Percentiles rank a stretch among this genome's conserved stretches.
Conservation (phyloP, 2,888 invertebrate species). For the Malachius bipustulatus region DNA sequence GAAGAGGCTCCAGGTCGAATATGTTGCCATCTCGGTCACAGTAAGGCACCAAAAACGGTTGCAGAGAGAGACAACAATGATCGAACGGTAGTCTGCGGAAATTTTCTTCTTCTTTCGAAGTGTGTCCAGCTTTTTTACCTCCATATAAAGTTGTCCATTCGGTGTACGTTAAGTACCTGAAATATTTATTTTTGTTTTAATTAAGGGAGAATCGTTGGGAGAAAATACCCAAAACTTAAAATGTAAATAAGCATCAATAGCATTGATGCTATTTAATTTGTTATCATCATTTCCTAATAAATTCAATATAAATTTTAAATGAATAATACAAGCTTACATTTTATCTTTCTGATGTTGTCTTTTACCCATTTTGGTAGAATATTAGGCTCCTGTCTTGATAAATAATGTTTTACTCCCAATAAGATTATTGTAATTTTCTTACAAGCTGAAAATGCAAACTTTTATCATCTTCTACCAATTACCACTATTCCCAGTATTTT, state of each 20-base stretch:
- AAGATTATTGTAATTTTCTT: too few species aligned
- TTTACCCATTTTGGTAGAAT: slow-evolving; percentile 91
- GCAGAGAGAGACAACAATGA: slow-evolving; percentile 83
- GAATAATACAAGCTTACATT: too few species aligned
- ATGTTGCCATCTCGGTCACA: slow-evolving; percentile 84
- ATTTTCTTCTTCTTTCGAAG: slow-evolving; percentile 61
- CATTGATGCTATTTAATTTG: too few species aligned
- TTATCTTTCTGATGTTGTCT: slow-evolving; percentile 90
- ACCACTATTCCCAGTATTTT: too few species aligned
- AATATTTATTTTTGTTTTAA: slow-evolving; percentile 13
- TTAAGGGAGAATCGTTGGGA: too few species aligned
- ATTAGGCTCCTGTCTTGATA: too few species aligned
- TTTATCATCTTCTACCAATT: too few species aligned
- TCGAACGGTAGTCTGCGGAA: slow-evolving; percentile 88
- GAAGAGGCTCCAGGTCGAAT: slow-evolving; percentile 79
- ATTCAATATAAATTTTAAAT: too few species aligned
- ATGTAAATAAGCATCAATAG: too few species aligned
- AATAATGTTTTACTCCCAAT: too few species aligned
- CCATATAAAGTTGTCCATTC: slow-evolving; percentile 87
- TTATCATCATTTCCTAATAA: slow-evolving; percentile 12
- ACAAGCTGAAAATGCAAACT: too few species aligned
- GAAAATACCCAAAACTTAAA: too few species aligned
- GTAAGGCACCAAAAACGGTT: slow-evolving; percentile 86
- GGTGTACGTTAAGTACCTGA: slow-evolving; percentile 73
- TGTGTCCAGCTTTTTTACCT: slow-evolving; percentile 60